Conservation (phyloP, 2,797 vertebrate species). For the Lagorchestes hirsutus region DNA sequence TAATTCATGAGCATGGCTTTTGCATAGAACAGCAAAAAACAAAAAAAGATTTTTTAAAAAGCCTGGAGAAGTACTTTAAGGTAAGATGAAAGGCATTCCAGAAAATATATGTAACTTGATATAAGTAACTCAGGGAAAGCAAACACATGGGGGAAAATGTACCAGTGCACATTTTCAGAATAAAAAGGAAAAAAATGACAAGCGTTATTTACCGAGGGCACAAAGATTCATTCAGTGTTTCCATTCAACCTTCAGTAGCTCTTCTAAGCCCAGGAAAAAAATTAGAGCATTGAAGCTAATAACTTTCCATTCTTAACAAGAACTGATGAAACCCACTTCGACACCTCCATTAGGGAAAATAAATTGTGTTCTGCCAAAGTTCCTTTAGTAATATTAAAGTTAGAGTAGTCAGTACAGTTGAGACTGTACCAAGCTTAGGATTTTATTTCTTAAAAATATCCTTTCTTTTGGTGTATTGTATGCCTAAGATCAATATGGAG, state of each 20-base stretch:
- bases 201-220: background rate
- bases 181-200: conserved; percentile 20
- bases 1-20: background rate
- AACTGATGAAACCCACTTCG: conserved; percentile 26
- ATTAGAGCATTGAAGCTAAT: conserved; percentile 26
- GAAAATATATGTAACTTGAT: background rate
- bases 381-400: conserved; percentile 22
- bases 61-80: conserved; percentile 15
- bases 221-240: conserved; percentile 21
- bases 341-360: background rate
- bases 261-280: conserved; percentile 32
- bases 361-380: conserved; percentile 24
- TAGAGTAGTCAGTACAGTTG: background rate
- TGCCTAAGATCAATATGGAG: conserved; percentile 4
- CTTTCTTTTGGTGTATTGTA: background rate
- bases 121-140: background rate
- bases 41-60: conserved; percentile 1
- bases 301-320: conserved; percentile 25
- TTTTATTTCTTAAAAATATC: conserved; percentile 52
- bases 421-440: background rate
- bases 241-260: conserved; percentile 33
- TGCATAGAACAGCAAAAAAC: background rate
- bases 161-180: conserved; percentile 16
- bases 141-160: background rate
- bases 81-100: background rate